A percentile compares a stretch with the other conserved stretches of the same genome.
phyloP scores from a whole-genome alignment of 2,888 invertebrate species.

The Phlogophora meticulosa region DNA sequence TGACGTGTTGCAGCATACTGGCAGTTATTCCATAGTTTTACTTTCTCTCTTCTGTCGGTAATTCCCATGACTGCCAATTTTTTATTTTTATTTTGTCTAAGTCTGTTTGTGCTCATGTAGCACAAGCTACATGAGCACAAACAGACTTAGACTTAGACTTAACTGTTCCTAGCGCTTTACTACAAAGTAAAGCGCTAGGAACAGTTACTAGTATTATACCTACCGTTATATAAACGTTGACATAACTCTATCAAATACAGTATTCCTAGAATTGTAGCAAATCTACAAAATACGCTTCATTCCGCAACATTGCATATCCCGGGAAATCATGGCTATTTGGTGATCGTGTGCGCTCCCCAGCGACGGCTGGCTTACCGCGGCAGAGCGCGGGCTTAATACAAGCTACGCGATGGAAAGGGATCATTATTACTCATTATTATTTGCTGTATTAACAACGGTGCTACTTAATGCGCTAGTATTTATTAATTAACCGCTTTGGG shows the following conservation, averaged over 20 bases:
- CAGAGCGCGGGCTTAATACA: constrained; percentile 8
- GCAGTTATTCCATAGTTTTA: too few relatives aligned
- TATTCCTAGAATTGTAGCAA: constrained; percentile 9
- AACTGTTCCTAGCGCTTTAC: too few relatives aligned
- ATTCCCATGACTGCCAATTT: too few relatives aligned
- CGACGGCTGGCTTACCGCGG: constrained; percentile 17
- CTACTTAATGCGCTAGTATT: constrained; percentile 24
- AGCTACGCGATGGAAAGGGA: constrained; percentile 28
- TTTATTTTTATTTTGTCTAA: too few relatives aligned
- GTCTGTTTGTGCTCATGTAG: too few relatives aligned
- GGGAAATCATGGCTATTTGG: constrained; percentile 41
- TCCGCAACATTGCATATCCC: constrained; percentile 28
- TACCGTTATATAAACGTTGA: neutral
- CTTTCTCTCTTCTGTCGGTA: too few relatives aligned
- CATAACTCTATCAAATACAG: neutral
- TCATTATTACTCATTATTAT: constrained; percentile 54
- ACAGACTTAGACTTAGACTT: too few relatives aligned
- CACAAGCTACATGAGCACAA: too few relatives aligned
- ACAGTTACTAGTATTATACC: too few relatives aligned
- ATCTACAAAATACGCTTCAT: constrained; percentile 20
- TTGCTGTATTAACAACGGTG: constrained; percentile 32
- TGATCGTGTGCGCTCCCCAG: constrained; percentile 19
- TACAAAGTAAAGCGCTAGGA: too few relatives aligned
- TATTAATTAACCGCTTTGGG: constrained; percentile 18
- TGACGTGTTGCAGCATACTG: too few relatives aligned